Evolutionary conservation across 2,888 invertebrate species (phyloP).

Genomic region (Mythimna loreyi): DNA sequence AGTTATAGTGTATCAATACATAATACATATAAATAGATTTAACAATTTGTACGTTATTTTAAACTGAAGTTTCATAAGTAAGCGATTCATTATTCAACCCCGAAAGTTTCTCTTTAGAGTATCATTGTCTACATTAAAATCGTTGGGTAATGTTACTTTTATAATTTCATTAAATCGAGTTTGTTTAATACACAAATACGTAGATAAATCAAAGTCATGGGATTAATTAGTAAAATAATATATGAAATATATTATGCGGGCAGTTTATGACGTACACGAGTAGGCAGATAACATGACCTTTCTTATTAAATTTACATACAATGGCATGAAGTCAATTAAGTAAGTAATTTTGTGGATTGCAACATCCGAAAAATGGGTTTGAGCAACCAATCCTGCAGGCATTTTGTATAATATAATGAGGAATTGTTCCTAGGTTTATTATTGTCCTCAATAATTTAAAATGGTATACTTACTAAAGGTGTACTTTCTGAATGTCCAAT

Average conservation of each 20-base stretch:
- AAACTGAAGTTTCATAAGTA: slow-evolving; percentile 67
- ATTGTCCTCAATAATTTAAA: neutral
- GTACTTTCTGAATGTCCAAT: neutral
- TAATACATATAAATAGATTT: slow-evolving; percentile 77
- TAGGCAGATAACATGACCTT: slow-evolving; percentile 5
- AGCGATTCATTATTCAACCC: slow-evolving; percentile 71
- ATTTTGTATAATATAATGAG: neutral
- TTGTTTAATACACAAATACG: slow-evolving; percentile 54
- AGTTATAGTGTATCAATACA: slow-evolving; percentile 71
- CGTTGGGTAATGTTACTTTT: slow-evolving; percentile 42
- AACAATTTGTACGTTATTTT: slow-evolving; percentile 77
- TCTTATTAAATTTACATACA: neutral
- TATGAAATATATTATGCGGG: slow-evolving; percentile 40
- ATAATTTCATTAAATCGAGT: slow-evolving; percentile 46
- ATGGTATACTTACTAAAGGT: neutral
- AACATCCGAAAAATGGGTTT: neutral
- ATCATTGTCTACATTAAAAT: slow-evolving; percentile 45
- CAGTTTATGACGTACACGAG: slow-evolving; percentile 32
- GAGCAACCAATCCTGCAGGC: neutral
- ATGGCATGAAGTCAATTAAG: slow-evolving; percentile 35
- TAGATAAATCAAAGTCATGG: slow-evolving; percentile 61
- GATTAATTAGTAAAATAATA: slow-evolving; percentile 28
- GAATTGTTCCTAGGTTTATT: neutral
- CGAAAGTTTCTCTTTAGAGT: slow-evolving; percentile 75
- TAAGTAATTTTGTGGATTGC: slow-evolving; percentile 21